A percentile compares a stretch with the other conserved stretches of the same genome.
Conservation (phyloP, 2,113 vertebrate genomes). For the Thinocorus orbignyianus region DNA sequence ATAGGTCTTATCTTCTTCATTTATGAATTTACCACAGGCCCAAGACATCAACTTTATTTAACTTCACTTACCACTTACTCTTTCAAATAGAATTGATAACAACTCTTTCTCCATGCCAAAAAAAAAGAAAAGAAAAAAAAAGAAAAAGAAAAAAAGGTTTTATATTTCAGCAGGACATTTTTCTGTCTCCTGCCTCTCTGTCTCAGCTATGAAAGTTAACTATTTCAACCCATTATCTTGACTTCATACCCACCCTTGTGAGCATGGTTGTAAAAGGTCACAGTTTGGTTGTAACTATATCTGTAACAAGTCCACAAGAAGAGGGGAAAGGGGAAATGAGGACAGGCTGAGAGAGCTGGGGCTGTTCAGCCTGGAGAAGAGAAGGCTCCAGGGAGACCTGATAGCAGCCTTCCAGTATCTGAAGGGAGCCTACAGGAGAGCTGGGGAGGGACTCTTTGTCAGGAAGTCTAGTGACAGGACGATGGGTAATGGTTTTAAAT, state of each 20-base stretch:
- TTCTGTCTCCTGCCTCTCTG: neutral
- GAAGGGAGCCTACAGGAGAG: too few relatives aligned
- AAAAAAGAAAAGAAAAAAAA: too few relatives aligned
- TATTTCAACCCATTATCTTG: neutral
- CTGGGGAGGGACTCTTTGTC: too few relatives aligned
- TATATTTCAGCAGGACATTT: neutral
- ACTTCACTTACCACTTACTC: neutral
- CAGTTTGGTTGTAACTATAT: neutral
- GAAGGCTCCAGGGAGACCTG: too few relatives aligned
- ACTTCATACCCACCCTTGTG: neutral
- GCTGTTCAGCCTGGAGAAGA: too few relatives aligned
- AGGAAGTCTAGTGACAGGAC: too few relatives aligned
- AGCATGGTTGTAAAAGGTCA: rapidly evolving
- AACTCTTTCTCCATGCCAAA: neutral
- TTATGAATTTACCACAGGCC: neutral
- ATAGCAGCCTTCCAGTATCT: too few relatives aligned
- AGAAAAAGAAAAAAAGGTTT: too few relatives aligned
- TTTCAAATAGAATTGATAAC: neutral
- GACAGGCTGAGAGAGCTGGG: too few relatives aligned
- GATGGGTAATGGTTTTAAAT: too few relatives aligned
- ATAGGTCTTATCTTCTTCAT: neutral
- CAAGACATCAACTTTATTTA: neutral
- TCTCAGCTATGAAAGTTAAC: neutral
- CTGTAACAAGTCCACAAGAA: neutral
- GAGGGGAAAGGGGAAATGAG: neutral